A percentile compares a stretch with the other conserved stretches of the same genome.
Evolutionary conservation across 2,888 invertebrate species (phyloP).

Genomic region (Drosophila percnosoma): DNA sequence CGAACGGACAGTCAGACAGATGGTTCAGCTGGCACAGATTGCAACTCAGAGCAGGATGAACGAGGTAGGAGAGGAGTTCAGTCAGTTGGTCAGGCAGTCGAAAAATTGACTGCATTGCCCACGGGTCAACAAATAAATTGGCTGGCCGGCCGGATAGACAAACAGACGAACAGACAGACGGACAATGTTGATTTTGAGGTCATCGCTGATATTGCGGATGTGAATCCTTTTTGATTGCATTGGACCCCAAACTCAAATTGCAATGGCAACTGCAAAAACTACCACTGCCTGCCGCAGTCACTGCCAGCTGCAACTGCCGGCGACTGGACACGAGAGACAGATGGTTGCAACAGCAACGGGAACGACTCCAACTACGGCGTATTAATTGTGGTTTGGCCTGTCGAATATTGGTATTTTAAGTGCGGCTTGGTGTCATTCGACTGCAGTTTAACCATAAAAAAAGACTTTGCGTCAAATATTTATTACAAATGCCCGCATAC

Average conservation of each 20-base stretch:
- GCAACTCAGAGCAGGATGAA: constrained; percentile 22
- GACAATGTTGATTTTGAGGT: constrained; percentile 79
- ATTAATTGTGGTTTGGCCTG: constrained; percentile 78
- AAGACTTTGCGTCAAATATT: constrained; percentile 60
- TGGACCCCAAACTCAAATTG: constrained; percentile 58
- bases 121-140: constrained; percentile 80
- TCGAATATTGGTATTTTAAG: constrained; percentile 80
- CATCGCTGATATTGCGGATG: constrained; percentile 80
- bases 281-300: constrained; percentile 3
- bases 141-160: constrained; percentile 42
- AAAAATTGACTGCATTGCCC: constrained; percentile 81
- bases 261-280: constrained; percentile 44
- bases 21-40: constrained; percentile 60
- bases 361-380: constrained; percentile 51
- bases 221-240: constrained; percentile 80
- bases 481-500: constrained; percentile 56
- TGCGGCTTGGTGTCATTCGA: constrained; percentile 74
- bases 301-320: constrained; percentile 25
- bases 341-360: constrained; percentile 2
- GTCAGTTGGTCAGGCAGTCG: constrained; percentile 63
- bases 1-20: constrained; percentile 10
- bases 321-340: constrained; percentile 10
- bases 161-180: neutral
- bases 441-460: constrained; percentile 64
- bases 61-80: neutral